Percentiles rank a stretch among this genome's conserved stretches.
phyloP scores from a whole-genome alignment of 1,140 invertebrate genomes.

The Chironomus striatipennis region DNA sequence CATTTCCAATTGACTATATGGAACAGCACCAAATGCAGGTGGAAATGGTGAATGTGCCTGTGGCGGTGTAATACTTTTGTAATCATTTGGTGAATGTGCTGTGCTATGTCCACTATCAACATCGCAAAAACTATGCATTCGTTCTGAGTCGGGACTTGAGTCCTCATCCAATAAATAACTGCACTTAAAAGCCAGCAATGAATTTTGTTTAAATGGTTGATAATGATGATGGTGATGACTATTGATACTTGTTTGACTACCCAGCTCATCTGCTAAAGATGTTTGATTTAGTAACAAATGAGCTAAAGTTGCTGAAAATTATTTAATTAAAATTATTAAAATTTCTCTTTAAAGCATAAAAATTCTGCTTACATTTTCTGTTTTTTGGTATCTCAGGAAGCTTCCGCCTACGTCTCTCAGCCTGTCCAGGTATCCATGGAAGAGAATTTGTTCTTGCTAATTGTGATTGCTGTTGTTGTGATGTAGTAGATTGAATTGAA shows the following conservation, averaged over 20 bases:
- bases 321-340: not conserved
- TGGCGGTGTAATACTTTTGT: slow-evolving; percentile 73
- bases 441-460: slow-evolving; percentile 30
- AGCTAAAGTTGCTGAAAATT: slow-evolving; percentile 38
- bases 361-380: slow-evolving; percentile 62
- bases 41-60: slow-evolving; percentile 44
- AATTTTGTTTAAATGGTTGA: slow-evolving; percentile 38
- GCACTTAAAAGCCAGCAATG: slow-evolving; percentile 66
- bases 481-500: too few relatives aligned
- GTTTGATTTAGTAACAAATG: slow-evolving; percentile 44
- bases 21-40: slow-evolving; percentile 53
- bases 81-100: slow-evolving; percentile 76
- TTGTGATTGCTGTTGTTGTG: slow-evolving; percentile 37
- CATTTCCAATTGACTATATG: slow-evolving; percentile 73
- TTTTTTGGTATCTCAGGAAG: slow-evolving; percentile 80
- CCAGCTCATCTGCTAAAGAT: slow-evolving; percentile 63
- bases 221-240: slow-evolving; percentile 39
- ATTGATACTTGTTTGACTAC: slow-evolving; percentile 32
- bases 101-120: slow-evolving; percentile 83
- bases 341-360: not conserved
- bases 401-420: slow-evolving; percentile 64
- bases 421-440: slow-evolving; percentile 37
- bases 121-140: slow-evolving; percentile 61
- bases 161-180: slow-evolving; percentile 68
- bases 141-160: slow-evolving; percentile 74